Evolutionary conservation across 2,888 invertebrate species (phyloP), one percentile per base, ranked within the genome.

Genomic region (Chrysina gloriosa): DNA sequence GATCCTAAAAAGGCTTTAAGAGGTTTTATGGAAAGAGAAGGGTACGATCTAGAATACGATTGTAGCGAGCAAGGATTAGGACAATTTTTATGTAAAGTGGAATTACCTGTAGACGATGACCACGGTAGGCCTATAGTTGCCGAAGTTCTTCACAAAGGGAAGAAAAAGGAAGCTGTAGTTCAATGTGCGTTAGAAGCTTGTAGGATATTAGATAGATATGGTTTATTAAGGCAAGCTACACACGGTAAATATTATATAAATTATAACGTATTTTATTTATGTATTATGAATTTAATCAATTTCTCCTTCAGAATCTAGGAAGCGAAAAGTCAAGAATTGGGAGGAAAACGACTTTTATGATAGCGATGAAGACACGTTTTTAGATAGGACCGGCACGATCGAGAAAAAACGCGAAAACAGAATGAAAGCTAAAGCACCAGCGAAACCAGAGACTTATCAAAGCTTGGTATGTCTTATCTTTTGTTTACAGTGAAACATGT

Each of bases 101-200:
- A 90, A 77, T 81, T 97, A 6, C 97, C 97, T 0, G 84, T 97
- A 9, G 95, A 96, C 76, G 90, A 91, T 75, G 86, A 90, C 0
- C 85, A 87, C 63, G 95, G 95, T 0, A 86, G 89, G n/a, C 87
- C 92, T 0, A 86, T 96, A 11, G 83, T 90, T 6, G 97, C 96
- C 0, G 96, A 97, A 82, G 93, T 93, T 0, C 85, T 92, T 0
- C 94, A 96, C 65, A 91, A 92, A 70, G 97, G 96, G 0, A 96
- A 96, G 84, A 98, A 97, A 81, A 97, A 96, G 79, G 98, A 98
- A 76, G 94, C 95, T 0, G 95, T 97, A 0, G 83, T 93, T 0
- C 95, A 96, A 56, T 97, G 97, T 81, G 97, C 98, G 0, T 80
- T 98, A 58, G 97, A 98, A 83, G 98, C 98, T 0, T 99, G 98